Evolutionary conservation across 2,888 invertebrate genomes (phyloP).

Genomic region (Chrysopilus asiliformis): DNA sequence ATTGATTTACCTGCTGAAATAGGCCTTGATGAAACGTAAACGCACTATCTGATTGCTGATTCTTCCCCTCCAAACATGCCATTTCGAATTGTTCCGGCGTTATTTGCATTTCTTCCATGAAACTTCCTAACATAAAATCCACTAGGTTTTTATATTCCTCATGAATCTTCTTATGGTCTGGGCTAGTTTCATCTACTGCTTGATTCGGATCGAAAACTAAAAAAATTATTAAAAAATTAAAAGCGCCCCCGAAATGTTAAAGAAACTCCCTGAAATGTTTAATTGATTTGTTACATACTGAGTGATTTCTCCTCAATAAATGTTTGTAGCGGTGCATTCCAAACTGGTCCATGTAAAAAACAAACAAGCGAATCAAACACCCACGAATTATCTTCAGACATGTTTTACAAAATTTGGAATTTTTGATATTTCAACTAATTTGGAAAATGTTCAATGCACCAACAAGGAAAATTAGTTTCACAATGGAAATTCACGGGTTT

Average conservation of each 20-base stretch:
- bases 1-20: slow-evolving; percentile 39
- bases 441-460: too few relatives aligned
- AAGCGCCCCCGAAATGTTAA: too few relatives aligned
- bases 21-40: slow-evolving; percentile 47
- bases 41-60: slow-evolving; percentile 37
- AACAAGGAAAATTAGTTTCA: too few relatives aligned
- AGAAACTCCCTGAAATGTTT: not conserved
- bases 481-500: too few relatives aligned
- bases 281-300: slow-evolving; percentile 44
- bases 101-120: slow-evolving; percentile 86
- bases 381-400: slow-evolving; percentile 61
- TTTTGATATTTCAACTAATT: not conserved
- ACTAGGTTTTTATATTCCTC: slow-evolving; percentile 82
- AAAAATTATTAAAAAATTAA: too few relatives aligned
- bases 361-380: slow-evolving; percentile 85
- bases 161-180: slow-evolving; percentile 64
- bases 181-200: slow-evolving; percentile 48
- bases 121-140: slow-evolving; percentile 79
- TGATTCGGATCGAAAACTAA: slow-evolving; percentile 73
- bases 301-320: slow-evolving; percentile 88
- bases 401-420: slow-evolving; percentile 13
- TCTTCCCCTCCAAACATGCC: slow-evolving; percentile 47
- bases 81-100: slow-evolving; percentile 75
- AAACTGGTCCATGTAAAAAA: slow-evolving; percentile 82
- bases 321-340: slow-evolving; percentile 81